These are phyloP conservation scores for Chelonia mydas DNA, from an alignment of 2,797 vertebrate genomes.

Conservation along the genomic window DNA sequence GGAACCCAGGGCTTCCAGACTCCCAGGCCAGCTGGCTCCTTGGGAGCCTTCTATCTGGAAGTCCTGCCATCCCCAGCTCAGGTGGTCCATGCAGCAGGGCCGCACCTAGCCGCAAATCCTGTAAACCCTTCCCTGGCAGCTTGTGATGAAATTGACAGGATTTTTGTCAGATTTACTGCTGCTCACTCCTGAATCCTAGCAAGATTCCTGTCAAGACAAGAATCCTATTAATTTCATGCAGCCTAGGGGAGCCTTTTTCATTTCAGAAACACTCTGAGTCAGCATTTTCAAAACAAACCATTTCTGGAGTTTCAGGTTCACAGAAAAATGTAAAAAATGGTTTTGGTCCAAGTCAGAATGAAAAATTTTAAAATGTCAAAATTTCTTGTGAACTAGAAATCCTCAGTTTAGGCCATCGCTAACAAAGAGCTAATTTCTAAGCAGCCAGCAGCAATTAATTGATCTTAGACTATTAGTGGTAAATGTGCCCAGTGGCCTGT, in stretches of 20 bases:
- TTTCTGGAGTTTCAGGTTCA: no score
- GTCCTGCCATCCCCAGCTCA: background rate
- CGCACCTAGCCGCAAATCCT: background rate
- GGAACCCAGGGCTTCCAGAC: background rate
- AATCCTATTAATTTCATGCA: background rate
- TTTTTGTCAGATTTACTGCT: background rate
- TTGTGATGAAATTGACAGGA: background rate
- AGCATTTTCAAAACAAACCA: background rate
- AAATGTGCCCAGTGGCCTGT: no score
- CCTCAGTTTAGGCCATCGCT: background rate
- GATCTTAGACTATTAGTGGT: no score
- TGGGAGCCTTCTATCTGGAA: background rate
- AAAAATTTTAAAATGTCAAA: background rate
- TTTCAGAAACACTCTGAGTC: background rate
- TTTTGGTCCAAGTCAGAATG: background rate
- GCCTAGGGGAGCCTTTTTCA: background rate
- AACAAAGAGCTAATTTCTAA: background rate
- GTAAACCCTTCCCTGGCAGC: background rate
- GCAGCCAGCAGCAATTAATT: background rate
- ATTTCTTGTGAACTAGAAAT: background rate
- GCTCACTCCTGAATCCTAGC: background rate
- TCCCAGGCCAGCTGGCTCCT: background rate
- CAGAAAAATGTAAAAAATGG: background rate
- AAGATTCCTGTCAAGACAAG: background rate
- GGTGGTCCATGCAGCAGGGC: background rate